Conservation (phyloP, 2,888 invertebrate species). For the Zele albiditarsus region DNA sequence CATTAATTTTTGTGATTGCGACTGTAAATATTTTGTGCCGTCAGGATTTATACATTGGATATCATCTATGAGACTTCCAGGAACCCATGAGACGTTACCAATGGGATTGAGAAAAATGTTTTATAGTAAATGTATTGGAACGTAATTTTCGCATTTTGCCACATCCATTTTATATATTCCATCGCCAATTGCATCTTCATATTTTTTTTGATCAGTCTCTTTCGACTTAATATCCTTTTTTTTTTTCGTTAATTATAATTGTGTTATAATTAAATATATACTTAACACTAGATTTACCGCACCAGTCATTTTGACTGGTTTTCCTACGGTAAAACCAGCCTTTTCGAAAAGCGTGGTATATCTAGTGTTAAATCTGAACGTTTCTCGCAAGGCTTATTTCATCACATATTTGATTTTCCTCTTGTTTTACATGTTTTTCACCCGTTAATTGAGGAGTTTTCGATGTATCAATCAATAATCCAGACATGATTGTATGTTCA, state of each 20-base stretch:
- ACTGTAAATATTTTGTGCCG: constrained; percentile 28
- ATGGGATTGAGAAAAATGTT: constrained; percentile 47
- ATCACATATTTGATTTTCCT: not conserved
- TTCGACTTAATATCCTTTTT: not conserved
- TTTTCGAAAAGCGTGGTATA: no score
- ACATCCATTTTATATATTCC: constrained; percentile 33
- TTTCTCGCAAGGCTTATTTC: not conserved
- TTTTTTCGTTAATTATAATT: not conserved
- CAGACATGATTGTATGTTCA: no score
- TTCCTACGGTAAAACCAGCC: no score
- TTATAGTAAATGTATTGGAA: constrained; percentile 46
- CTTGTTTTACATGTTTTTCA: not conserved
- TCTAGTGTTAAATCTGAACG: not conserved
- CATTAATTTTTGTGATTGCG: not conserved
- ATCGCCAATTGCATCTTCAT: no score
- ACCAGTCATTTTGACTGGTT: no score
- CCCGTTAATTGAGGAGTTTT: not conserved
- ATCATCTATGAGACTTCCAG: not conserved
- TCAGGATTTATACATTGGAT: not conserved
- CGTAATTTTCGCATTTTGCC: constrained; percentile 49
- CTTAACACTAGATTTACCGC: no score
- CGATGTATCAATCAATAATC: no score
- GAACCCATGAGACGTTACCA: not conserved
- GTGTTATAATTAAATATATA: no score
- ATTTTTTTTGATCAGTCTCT: not conserved